Conservation (phyloP, 2,888 invertebrate genomes). For the Argyresthia goedartella region DNA sequence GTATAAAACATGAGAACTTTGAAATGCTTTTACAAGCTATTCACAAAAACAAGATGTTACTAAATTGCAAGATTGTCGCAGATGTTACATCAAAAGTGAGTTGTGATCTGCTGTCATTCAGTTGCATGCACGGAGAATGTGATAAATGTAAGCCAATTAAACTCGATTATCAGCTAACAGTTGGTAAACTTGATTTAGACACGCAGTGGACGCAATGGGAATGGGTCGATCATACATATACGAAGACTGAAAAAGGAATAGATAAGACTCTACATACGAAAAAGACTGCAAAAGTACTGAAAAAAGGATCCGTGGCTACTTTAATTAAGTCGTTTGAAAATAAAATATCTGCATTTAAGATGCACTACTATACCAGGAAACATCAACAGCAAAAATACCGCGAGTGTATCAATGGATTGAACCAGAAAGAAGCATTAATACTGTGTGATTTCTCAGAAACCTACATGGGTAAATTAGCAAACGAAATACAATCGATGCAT, state of each 20-base stretch:
- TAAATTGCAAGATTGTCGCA: neutral
- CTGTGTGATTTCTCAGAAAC: slow-evolving; percentile 13
- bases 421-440: slow-evolving; percentile 8
- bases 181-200: slow-evolving; percentile 8
- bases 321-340: slow-evolving; percentile 1
- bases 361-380: slow-evolving; percentile 2
- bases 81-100: neutral
- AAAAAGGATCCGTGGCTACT: neutral
- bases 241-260: neutral
- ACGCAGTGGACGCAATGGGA: too few species aligned
- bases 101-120: neutral
- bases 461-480: slow-evolving; percentile 11
- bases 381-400: slow-evolving; percentile 5
- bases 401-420: neutral
- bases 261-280: neutral
- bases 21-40: slow-evolving; percentile 1
- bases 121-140: neutral
- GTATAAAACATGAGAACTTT: slow-evolving; percentile 11
- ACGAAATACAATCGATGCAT: slow-evolving; percentile 13
- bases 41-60: neutral
- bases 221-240: slow-evolving; percentile 3
- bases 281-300: slow-evolving; percentile 1
- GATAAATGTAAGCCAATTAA: neutral
- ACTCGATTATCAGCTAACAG: neutral
- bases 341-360: neutral